phyloP scores from a whole-genome alignment of 2,113 vertebrate genomes.

The Dipodomys merriami region DNA sequence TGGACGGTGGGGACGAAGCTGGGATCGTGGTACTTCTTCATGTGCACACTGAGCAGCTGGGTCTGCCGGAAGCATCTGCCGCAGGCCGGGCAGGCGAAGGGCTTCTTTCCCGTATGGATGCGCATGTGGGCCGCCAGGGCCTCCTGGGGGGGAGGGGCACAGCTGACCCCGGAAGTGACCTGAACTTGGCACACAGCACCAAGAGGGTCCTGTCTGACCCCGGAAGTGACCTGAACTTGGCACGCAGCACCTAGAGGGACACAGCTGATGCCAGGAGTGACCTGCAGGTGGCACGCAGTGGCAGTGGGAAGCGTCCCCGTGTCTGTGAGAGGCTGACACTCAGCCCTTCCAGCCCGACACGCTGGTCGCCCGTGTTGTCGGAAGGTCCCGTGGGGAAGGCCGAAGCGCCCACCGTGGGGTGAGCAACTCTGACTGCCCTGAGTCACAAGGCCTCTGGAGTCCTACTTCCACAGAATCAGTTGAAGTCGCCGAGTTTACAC shows the following conservation, averaged over 20 bases:
- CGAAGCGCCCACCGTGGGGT: too few relatives aligned
- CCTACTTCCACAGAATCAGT: too few relatives aligned
- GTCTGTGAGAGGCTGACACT: background rate
- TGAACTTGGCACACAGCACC: too few relatives aligned
- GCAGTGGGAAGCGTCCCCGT: background rate
- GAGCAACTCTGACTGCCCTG: too few relatives aligned
- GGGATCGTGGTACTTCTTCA: constrained; percentile 60
- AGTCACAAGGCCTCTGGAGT: too few relatives aligned
- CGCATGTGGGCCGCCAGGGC: constrained; percentile 58
- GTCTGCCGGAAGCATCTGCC: constrained; percentile 71
- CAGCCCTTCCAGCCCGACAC: background rate
- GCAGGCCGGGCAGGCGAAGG: constrained; percentile 76
- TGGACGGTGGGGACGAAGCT: constrained; percentile 27
- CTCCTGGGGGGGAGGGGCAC: constrained; percentile 49
- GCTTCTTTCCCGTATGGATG: constrained; percentile 78
- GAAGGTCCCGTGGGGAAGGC: background rate
- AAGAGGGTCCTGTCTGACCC: too few relatives aligned
- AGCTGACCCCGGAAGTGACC: background rate
- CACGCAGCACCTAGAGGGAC: too few relatives aligned
- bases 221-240: too few relatives aligned
- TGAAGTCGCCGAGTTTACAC: too few relatives aligned
- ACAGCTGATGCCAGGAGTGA: too few relatives aligned
- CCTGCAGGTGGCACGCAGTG: too few relatives aligned
- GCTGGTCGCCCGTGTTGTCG: background rate
- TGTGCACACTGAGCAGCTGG: constrained; percentile 72